A percentile compares a stretch with the other conserved stretches of the same genome.
These are phyloP conservation scores for Lutjanus erythropterus DNA, from an alignment of 2,113 vertebrate species.

Conservation along the genomic window DNA sequence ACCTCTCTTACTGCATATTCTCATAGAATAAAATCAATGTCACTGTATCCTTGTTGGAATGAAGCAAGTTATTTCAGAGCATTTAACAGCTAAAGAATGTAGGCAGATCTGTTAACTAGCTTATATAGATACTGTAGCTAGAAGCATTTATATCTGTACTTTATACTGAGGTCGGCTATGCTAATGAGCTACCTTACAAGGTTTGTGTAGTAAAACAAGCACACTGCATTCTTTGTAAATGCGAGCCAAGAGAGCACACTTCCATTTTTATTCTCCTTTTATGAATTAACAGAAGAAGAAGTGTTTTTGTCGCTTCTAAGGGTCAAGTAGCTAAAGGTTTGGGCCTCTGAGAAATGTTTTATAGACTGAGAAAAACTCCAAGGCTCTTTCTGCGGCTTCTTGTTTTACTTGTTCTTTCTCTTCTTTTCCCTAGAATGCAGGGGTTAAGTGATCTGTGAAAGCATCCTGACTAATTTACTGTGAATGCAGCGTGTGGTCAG, in stretches of 20 bases:
- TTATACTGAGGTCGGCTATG: slow-evolving; percentile 31
- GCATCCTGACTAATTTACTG: slow-evolving; percentile 43
- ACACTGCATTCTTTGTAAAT: neutral
- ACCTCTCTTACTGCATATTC: too few species aligned
- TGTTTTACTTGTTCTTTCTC: neutral
- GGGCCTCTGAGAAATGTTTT: neutral
- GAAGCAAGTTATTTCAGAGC: neutral
- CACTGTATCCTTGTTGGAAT: neutral
- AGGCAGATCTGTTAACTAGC: neutral
- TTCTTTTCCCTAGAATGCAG: slow-evolving; percentile 18
- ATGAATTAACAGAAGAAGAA: slow-evolving; percentile 3
- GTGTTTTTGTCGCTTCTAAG: neutral
- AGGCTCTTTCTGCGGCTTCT: neutral
- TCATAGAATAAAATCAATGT: neutral
- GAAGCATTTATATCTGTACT: neutral
- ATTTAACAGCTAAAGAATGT: neutral
- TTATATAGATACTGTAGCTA: neutral
- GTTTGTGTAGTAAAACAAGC: neutral
- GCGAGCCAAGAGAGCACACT: neutral
- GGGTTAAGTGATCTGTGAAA: slow-evolving; percentile 46
- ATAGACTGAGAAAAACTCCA: neutral
- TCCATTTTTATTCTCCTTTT: slow-evolving; percentile 7
- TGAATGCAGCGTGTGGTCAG: slow-evolving; percentile 31
- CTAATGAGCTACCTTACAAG: slow-evolving; percentile 31
- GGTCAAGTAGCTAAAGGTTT: slow-evolving; percentile 6